Conservation (phyloP, 2,888 invertebrate genomes). For the Ectemnius lituratus region DNA sequence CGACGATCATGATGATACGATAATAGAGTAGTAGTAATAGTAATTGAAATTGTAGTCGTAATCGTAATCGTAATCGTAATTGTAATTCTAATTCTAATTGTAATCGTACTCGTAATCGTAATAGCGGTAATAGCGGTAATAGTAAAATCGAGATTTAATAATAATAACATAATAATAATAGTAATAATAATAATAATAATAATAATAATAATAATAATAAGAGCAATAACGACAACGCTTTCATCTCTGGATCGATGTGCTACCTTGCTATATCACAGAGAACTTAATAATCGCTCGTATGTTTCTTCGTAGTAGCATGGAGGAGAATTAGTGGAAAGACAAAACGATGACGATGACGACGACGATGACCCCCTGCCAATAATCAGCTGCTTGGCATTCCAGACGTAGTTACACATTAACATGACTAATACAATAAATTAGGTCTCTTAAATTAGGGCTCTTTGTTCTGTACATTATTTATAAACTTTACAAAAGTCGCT, state of each 20-base stretch:
- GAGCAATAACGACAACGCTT: conserved; percentile 68
- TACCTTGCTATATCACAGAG: conserved; percentile 75
- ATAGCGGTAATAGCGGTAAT: conserved; percentile 56
- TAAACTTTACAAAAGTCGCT: conserved; percentile 65
- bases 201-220: conserved; percentile 53
- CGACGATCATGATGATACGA: conserved; percentile 54
- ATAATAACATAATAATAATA: conserved; percentile 35
- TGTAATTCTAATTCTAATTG: conserved; percentile 45
- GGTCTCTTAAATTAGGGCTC: conserved; percentile 67
- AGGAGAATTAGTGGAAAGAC: conserved; percentile 29
- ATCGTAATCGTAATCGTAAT: conserved; percentile 45
- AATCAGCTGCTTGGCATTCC: conserved; percentile 54
- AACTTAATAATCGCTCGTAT: conserved; percentile 64
- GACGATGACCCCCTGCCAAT: conserved; percentile 22
- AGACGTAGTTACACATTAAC: conserved; percentile 54
- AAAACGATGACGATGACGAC: conserved; percentile 40
- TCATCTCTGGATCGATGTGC: conserved; percentile 69
- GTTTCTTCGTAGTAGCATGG: conserved; percentile 32
- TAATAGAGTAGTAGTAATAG: conserved; percentile 48
- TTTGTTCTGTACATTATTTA: conserved; percentile 60
- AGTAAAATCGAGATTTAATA: conserved; percentile 41
- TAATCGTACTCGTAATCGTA: not conserved
- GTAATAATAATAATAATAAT: conserved; percentile 31
- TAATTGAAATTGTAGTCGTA: not conserved
- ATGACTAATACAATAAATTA: conserved; percentile 72